phyloP scores from a whole-genome alignment of 2,113 vertebrate genomes.

The Tetrao urogallus region DNA sequence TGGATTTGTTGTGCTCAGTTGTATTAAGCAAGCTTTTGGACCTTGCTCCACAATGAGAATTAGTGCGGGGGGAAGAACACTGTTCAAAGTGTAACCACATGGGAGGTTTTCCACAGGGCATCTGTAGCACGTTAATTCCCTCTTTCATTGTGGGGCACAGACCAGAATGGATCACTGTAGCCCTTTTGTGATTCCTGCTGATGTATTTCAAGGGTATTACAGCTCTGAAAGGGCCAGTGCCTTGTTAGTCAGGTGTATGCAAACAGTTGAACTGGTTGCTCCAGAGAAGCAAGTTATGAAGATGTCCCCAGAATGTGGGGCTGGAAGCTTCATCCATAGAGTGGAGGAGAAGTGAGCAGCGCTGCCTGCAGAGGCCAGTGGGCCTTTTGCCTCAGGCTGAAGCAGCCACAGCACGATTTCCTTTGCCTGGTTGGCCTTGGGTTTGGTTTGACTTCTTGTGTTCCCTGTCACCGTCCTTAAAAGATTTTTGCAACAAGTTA shows the following conservation, averaged over 20 bases:
- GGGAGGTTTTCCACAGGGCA: neutral
- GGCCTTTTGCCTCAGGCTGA: neutral
- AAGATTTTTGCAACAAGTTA: neutral
- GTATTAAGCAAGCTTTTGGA: neutral
- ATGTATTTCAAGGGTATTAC: neutral
- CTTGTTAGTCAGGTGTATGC: rapidly evolving
- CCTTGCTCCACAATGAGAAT: neutral
- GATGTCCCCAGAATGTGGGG: neutral
- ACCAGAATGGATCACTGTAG: neutral
- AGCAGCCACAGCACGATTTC: neutral
- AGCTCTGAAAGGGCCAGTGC: neutral
- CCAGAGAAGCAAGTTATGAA: neutral
- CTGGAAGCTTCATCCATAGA: neutral
- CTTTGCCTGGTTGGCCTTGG: neutral
- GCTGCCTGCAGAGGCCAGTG: neutral
- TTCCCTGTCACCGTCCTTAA: neutral
- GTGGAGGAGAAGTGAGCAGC: neutral
- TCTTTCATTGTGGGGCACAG: neutral
- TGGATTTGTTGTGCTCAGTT: neutral
- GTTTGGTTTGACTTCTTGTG: neutral
- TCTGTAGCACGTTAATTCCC: neutral
- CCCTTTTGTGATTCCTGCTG: neutral
- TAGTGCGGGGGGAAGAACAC: neutral
- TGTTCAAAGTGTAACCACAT: neutral
- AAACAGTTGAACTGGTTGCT: neutral